Conservation (phyloP, 2,888 invertebrate genomes). For the Frankliniella fusca region DNA sequence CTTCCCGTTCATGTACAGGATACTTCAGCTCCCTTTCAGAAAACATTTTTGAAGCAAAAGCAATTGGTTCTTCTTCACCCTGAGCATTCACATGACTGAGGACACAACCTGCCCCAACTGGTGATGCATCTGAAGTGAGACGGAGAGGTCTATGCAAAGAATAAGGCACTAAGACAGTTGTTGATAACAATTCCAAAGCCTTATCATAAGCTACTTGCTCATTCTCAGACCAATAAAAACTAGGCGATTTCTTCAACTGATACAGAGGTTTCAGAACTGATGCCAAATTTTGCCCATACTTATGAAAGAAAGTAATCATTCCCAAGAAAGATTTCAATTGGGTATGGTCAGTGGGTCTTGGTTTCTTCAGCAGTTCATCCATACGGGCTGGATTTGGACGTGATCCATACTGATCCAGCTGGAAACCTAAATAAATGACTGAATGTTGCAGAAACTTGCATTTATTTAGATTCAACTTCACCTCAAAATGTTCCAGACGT, state of each 20-base stretch:
- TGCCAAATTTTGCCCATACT: background rate
- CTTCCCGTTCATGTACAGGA: background rate
- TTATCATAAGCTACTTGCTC: background rate
- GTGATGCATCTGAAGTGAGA: background rate
- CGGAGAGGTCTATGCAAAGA: background rate
- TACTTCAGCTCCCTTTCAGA: background rate
- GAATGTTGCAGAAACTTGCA: background rate
- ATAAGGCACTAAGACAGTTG: background rate
- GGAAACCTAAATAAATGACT: background rate
- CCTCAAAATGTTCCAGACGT: background rate
- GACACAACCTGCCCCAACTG: background rate
- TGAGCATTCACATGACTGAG: background rate
- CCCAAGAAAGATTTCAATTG: background rate
- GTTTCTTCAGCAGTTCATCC: background rate
- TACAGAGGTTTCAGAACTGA: background rate
- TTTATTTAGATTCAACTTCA: background rate
- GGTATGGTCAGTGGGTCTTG: background rate
- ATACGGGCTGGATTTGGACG: background rate
- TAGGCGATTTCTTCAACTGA: background rate
- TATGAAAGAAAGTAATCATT: background rate
- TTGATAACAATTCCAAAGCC: background rate
- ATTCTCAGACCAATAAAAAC: background rate
- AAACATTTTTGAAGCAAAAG: background rate
- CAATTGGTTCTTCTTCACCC: background rate
- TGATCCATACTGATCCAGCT: background rate